Evolutionary conservation across 2,113 vertebrate genomes (phyloP), one percentile per base, ranked within the genome.

Genomic region (Charina bottae): DNA sequence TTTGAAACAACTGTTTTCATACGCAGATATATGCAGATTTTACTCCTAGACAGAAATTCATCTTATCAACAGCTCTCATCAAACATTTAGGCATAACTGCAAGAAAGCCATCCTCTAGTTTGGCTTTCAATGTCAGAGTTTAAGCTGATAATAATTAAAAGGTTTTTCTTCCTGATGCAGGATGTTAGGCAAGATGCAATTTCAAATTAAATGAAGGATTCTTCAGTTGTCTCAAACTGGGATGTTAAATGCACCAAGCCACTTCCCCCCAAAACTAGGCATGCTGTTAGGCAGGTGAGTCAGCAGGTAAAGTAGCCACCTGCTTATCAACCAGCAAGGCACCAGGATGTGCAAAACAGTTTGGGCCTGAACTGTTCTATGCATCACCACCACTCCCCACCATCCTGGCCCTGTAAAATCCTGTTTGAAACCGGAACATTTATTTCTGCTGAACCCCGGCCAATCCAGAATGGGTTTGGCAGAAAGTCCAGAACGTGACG

Each of bases 201-300:
- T 91, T 24, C 56, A 91, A 68, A 86, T 55, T 24, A 86, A 54
- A 86, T 8, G 15, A 23, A 85, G 33, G 11, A 0, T 6, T 0
- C 1, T 19, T 55, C 26, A 42, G 17, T 17, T 54, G 28, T 9
- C 93, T 89, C 72, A 49, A 56, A 3, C 62, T 5, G 58, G 90
- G 91, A 86, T 15, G 83, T 0, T 85, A 92, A 94, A 91, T 1
- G 17, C 60, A 89, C 3, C 0, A 0, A 94, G 53, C 2, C 13
- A n/a, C 42, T 6, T 37, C 6, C 64, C 10, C 53, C 37, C 21
- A 90, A 12, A 19, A 85, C 17, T 24, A 17, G 84, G 68, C 85
- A 49, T 49, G 49, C 49, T 49, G 49, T 49, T 7, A 49, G 49
- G 49, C 49, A 58, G 4, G 9, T 4, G 28, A 26, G 26, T 21